These are phyloP conservation scores for Archilochus colubris DNA, from an alignment of 2,113 vertebrate species.

Conservation along the genomic window DNA sequence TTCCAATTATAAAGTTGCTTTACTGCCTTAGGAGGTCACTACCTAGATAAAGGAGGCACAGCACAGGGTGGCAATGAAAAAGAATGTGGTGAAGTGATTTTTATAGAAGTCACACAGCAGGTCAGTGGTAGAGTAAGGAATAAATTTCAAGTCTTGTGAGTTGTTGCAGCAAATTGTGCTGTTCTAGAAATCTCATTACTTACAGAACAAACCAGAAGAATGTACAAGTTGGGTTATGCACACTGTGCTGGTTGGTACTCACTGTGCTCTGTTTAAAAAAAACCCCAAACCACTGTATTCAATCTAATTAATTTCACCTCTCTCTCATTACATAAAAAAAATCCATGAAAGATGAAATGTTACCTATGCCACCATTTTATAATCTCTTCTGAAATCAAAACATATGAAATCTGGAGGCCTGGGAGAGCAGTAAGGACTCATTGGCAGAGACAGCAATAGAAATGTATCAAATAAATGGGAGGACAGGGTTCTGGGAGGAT, in stretches of 20 bases:
- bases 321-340: background rate
- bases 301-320: background rate
- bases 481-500: background rate
- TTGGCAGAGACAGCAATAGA: background rate
- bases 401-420: background rate
- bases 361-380: background rate
- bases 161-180: background rate
- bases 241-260: background rate
- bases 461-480: background rate
- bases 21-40: background rate
- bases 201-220: background rate
- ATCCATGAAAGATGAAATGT: background rate
- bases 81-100: background rate
- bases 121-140: background rate
- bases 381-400: background rate
- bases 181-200: background rate
- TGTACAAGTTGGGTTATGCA: background rate
- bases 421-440: background rate
- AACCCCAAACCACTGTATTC: background rate
- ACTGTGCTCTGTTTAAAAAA: background rate
- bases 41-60: background rate
- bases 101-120: background rate
- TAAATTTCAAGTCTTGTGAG: background rate
- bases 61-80: background rate
- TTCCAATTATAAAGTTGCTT: constrained; percentile 4